Evolutionary conservation across 2,113 vertebrate species (phyloP), one percentile per base, ranked within the genome.

Genomic region (Amblyornis subalaris): DNA sequence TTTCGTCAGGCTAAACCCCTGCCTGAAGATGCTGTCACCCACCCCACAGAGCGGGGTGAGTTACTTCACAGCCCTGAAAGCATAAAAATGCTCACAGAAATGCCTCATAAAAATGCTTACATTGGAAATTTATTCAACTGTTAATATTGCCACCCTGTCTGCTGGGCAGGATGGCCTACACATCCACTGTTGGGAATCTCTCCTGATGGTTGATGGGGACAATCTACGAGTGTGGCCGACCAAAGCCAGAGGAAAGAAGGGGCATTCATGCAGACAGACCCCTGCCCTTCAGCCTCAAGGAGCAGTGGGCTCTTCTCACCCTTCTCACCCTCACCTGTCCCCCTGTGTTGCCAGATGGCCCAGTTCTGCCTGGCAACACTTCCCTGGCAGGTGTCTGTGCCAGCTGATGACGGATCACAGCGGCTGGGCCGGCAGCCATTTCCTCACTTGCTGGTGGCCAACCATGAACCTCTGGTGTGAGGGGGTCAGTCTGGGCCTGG

Each of bases 361-460:
- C 8, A 10, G 3, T 47, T 83, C 45, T 2, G 2, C 73, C 65
- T 45, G 42, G 28, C 4, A 61, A 8, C 23, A 3, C 13, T 35
- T 51, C 33, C 40, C 36, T 29, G 10, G 1, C 2, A 2, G 3
- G 1, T 3, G 12, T 31, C 42, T 35, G 35, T 21, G 3, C 13
- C 33, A 28, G 74, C n/a, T 2, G 3, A 0, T 8, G 47, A 3
- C 5, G 42, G 74, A 25, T 31, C 11, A 18, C 36, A 0, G 6
- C 57, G 19, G 24, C 6, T 0, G 0, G 20, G 15, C 31, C 0
- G 0, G 47, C 0, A 0, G 33, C 14, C 20, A 2, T 51, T 84
- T 51, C 54, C 61, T 47, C 11, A 24, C 35, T 33, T 45, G 7
- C 2, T 29, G 45, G 23, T 48, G 40, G 11, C 28, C 3, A 9